Evolutionary conservation across 2,888 invertebrate species (phyloP).

Genomic region (Dusona sp.): DNA sequence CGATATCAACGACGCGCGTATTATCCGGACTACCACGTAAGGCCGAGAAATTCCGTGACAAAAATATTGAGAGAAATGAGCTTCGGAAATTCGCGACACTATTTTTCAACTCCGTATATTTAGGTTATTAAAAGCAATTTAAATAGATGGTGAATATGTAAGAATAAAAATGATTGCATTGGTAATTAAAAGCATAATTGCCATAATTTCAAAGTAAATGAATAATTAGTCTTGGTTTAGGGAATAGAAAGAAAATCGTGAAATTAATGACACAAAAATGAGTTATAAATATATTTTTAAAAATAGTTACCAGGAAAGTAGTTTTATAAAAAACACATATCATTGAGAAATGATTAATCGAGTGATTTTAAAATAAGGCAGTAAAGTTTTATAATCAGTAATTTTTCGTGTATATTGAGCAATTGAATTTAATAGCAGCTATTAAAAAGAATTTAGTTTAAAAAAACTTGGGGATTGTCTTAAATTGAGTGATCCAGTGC

Average conservation of each 20-base stretch:
- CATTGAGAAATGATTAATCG: background rate
- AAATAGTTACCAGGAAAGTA: no score
- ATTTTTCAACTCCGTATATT: background rate
- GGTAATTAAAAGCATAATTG: background rate
- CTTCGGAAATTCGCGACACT: constrained; percentile 13
- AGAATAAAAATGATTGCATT: no score
- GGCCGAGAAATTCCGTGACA: constrained; percentile 55
- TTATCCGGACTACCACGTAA: constrained; percentile 40
- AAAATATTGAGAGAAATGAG: constrained; percentile 47
- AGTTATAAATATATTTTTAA: no score
- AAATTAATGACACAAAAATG: no score
- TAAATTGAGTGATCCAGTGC: background rate
- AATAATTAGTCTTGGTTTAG: no score
- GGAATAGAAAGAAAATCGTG: background rate
- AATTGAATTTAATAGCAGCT: background rate
- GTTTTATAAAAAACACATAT: no score
- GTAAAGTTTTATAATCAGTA: background rate
- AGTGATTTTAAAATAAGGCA: background rate
- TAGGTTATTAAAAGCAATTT: background rate
- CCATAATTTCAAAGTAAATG: no score
- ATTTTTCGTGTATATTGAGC: background rate
- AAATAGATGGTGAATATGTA: background rate
- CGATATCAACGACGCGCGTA: constrained; percentile 67
- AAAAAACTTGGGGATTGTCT: background rate
- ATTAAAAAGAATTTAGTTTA: background rate